Evolutionary conservation across 1,140 invertebrate genomes (phyloP).

Genomic region (Drosophila kanapiae): DNA sequence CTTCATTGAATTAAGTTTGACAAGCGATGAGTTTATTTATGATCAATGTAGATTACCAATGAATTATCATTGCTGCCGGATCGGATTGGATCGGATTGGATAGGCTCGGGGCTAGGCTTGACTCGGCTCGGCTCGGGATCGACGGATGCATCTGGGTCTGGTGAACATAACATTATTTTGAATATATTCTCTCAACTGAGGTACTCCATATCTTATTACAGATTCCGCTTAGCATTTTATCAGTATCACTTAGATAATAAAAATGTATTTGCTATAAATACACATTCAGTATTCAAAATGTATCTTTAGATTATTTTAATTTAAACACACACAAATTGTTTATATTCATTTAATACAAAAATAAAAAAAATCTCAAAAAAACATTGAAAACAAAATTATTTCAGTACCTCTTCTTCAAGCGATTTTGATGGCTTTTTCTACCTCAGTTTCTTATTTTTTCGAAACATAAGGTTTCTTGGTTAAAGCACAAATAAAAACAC

Average conservation of each 20-base stretch:
- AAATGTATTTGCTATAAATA: background rate
- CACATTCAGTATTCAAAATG: background rate
- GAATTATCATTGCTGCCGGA: constrained; percentile 35
- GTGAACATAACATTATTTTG: background rate
- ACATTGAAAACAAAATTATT: background rate
- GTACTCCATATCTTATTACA: too few relatives aligned
- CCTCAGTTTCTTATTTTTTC: background rate
- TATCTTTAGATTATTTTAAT: background rate
- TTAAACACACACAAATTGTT: background rate
- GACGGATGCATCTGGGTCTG: background rate
- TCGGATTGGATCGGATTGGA: constrained; percentile 24
- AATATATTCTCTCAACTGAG: too few relatives aligned
- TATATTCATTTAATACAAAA: background rate
- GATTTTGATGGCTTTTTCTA: background rate
- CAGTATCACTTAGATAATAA: background rate
- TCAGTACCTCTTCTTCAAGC: constrained; percentile 5
- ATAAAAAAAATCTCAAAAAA: background rate
- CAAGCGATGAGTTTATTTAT: constrained; percentile 74
- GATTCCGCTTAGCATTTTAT: background rate
- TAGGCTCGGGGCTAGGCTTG: background rate
- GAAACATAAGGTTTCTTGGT: background rate
- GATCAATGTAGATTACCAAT: constrained; percentile 68
- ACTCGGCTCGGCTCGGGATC: background rate
- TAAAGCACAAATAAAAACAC: constrained; percentile 14
- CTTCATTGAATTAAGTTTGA: constrained; percentile 79